Evolutionary conservation across 2,888 invertebrate genomes (phyloP), one percentile per base, ranked within the genome.

Genomic region (Morinoia aosen): DNA sequence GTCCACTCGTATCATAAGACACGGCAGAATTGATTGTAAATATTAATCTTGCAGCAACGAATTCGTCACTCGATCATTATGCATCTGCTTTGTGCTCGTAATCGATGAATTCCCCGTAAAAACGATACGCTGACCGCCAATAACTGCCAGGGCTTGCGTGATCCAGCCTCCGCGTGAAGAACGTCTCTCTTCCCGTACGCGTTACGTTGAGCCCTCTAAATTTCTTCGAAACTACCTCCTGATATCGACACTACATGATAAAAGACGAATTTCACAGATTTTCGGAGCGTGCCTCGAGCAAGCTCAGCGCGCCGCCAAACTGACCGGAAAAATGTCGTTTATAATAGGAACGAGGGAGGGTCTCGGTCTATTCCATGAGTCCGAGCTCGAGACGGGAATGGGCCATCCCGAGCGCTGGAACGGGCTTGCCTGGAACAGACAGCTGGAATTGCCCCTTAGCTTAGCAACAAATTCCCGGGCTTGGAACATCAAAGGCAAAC

Each of bases 391-490:
- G 93, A 57, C 57, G 48, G 40, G 57, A 93, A 93, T 93, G n/a
- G 93, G 93, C 93, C 93, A 93, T 93, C 14, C 48, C 58, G 48
- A n/a, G 93, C 93, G 58, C 93, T 33, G 93, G 25, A 93, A 57
- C 93, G 11, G 93, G 56, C 48, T 57, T 57, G 93, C 25, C 93
- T 93, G 93, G 57, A 93, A 93, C 93, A 56, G 93, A 93, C 93
- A 93, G 93, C 58, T 93, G 93, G n/a, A 93, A 93, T 93, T 93
- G 93, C 57, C 93, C 93, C 93, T 93, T 93, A 93, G 93, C 93
- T 57, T 93, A 57, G 93, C 93, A 93, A 93, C 93, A 93, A 93
- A 93, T 93, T 93, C 93, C 93, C 58, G 93, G 39, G 93, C 12
- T 57, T 93, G 93, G 48, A 93, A 93, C 93, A 93, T 93, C 93